A percentile compares a stretch with the other conserved stretches of the same genome.
These are phyloP conservation scores for Monochamus alternatus DNA, from an alignment of 2,888 invertebrate species.

Conservation along the genomic window DNA sequence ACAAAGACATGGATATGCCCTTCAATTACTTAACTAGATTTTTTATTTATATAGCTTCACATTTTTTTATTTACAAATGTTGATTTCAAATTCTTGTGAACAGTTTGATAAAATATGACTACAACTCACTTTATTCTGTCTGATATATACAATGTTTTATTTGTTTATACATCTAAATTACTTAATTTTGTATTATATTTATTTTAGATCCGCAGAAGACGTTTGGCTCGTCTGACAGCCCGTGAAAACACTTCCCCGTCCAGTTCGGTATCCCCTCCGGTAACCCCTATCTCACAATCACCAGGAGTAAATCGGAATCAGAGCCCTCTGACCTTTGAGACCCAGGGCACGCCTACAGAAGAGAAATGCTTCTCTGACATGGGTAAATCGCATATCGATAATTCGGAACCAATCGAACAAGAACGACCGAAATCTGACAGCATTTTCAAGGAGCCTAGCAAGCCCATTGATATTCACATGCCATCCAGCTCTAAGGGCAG, in stretches of 20 bases:
- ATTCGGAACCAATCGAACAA: constrained; percentile 39
- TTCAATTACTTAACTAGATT: background rate
- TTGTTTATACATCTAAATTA: too few species aligned
- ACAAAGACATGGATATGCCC: background rate
- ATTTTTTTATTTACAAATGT: constrained; percentile 63
- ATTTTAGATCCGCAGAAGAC: constrained; percentile 81
- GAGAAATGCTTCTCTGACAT: constrained; percentile 24
- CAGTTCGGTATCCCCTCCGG: constrained; percentile 71
- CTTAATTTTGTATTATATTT: constrained; percentile 46
- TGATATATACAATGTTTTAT: too few species aligned
- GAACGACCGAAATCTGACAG: constrained; percentile 47
- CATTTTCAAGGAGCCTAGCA: constrained; percentile 68
- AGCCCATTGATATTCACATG: constrained; percentile 66
- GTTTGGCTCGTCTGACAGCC: constrained; percentile 82
- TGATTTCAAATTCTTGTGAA: background rate
- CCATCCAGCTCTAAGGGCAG: constrained; percentile 64
- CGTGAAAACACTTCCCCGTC: constrained; percentile 73
- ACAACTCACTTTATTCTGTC: too few species aligned
- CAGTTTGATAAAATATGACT: too few species aligned
- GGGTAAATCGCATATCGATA: constrained; percentile 24
- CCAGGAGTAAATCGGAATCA: constrained; percentile 60
- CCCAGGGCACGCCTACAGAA: constrained; percentile 37
- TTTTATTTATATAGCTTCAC: constrained; percentile 3
- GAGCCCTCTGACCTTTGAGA: constrained; percentile 54
- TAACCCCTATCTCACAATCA: constrained; percentile 71